A percentile compares a stretch with the other conserved stretches of the same genome.
Conservation (phyloP, 2,888 invertebrate genomes). For the Nomada goodeniana region DNA sequence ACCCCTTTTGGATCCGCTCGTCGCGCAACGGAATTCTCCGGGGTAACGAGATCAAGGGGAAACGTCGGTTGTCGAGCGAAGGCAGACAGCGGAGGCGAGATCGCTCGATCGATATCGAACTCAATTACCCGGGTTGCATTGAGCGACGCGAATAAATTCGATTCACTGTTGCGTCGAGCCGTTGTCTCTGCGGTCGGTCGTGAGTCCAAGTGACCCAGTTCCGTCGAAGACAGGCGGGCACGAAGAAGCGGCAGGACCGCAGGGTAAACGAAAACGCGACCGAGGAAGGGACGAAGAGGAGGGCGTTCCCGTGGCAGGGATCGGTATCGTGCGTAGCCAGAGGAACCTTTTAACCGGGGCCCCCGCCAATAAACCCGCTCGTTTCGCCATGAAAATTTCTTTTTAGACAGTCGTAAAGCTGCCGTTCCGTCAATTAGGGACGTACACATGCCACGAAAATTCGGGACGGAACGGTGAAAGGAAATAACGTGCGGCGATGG, state of each 20-base stretch:
- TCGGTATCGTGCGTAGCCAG: constrained; percentile 32
- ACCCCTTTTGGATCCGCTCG: not conserved
- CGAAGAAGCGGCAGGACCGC: constrained; percentile 4
- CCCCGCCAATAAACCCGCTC: constrained; percentile 55
- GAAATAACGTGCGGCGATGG: too few relatives aligned
- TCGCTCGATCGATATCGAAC: constrained; percentile 37
- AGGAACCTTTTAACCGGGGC: constrained; percentile 50
- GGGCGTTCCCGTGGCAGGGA: not conserved
- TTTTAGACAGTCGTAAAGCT: constrained; percentile 61
- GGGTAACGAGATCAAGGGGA: not conserved
- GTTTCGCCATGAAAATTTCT: constrained; percentile 43
- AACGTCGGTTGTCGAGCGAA: not conserved
- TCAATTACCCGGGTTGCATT: constrained; percentile 50
- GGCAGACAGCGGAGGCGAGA: not conserved
- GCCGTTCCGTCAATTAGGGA: constrained; percentile 61
- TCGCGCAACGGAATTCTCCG: too few relatives aligned
- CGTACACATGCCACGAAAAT: constrained; percentile 49
- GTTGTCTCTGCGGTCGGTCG: constrained; percentile 62
- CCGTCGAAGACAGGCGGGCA: constrained; percentile 13
- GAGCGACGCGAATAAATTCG: constrained; percentile 65
- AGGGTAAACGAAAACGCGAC: constrained; percentile 31
- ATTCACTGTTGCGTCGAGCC: constrained; percentile 61
- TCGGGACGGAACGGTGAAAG: constrained; percentile 27
- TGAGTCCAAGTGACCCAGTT: constrained; percentile 73
- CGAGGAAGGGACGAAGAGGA: constrained; percentile 24